These are phyloP conservation scores for Drosophila mayri DNA, from an alignment of 1,140 invertebrate genomes.

Conservation along the genomic window DNA sequence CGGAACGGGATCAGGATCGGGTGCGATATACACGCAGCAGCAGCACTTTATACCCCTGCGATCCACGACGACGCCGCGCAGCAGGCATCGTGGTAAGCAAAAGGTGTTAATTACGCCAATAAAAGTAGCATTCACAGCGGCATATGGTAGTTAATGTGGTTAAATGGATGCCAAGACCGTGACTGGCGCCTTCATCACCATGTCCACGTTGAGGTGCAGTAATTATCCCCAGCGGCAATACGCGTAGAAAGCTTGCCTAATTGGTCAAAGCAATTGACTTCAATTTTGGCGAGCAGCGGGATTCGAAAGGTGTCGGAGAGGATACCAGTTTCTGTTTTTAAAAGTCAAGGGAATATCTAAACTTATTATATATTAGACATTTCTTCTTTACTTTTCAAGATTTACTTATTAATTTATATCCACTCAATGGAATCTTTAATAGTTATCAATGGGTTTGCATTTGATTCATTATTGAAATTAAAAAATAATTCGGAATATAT, in stretches of 20 bases:
- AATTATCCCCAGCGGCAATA: conserved; percentile 55
- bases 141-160: conserved; percentile 71
- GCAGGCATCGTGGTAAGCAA: conserved; percentile 74
- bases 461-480: background rate
- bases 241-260: conserved; percentile 70
- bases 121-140: conserved; percentile 71
- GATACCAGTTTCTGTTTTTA: conserved; percentile 13
- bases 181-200: conserved; percentile 55
- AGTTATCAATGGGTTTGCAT: background rate
- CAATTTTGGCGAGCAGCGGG: conserved; percentile 17
- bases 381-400: no score
- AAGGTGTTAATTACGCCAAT: conserved; percentile 80
- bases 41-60: conserved; percentile 77
- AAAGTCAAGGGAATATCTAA: background rate
- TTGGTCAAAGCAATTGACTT: conserved; percentile 52
- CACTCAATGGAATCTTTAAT: background rate
- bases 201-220: conserved; percentile 42
- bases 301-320: conserved; percentile 41
- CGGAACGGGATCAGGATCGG: conserved; percentile 49
- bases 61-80: conserved; percentile 62
- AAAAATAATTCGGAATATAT: background rate
- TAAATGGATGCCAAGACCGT: conserved; percentile 53
- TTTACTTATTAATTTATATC: background rate
- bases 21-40: conserved; percentile 63
- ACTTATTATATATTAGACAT: background rate